Evolutionary conservation across 2,888 invertebrate genomes (phyloP).

Genomic region (Plagodis pulveraria): DNA sequence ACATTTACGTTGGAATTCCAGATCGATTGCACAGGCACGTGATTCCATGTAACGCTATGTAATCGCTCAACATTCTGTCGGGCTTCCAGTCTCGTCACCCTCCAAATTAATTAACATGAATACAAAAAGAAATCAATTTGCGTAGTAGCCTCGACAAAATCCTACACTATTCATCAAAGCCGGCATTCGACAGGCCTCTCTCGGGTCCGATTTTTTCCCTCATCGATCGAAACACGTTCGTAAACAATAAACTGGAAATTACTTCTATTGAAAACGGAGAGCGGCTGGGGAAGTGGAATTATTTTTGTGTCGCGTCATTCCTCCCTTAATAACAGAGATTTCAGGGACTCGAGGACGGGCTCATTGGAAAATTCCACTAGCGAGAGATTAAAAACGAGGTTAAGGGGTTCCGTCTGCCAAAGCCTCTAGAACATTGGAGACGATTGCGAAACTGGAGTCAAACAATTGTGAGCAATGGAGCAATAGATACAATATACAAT

Average conservation of each 20-base stretch:
- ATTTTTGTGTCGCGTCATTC: constrained; percentile 24
- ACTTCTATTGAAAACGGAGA: constrained; percentile 37
- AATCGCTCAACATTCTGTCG: constrained; percentile 14
- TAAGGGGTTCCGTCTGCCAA: constrained; percentile 13
- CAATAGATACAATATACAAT: too few species aligned
- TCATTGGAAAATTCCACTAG: constrained; percentile 30
- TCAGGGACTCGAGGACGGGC: constrained; percentile 17
- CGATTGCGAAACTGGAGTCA: constrained; percentile 3
- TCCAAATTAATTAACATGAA: constrained; percentile 19
- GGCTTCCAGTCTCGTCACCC: constrained; percentile 11
- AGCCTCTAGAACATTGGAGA: constrained; percentile 3
- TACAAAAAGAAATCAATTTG: constrained; percentile 17
- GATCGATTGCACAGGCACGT: constrained; percentile 3
- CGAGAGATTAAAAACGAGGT: constrained; percentile 36
- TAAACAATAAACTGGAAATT: constrained; percentile 42
- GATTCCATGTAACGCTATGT: constrained; percentile 15
- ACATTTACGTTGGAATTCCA: constrained; percentile 17
- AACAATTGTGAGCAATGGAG: constrained; percentile 4
- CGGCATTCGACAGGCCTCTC: constrained; percentile 21
- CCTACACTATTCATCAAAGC: constrained; percentile 23
- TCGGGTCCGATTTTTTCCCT: constrained; percentile 18
- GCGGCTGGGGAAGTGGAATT: constrained; percentile 23
- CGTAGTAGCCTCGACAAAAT: constrained; percentile 3
- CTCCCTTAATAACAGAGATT: constrained; percentile 24
- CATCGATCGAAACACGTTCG: constrained; percentile 29